Evolutionary conservation across 1,140 invertebrate genomes (phyloP).

Genomic region (Brevipalpus yothersi): DNA sequence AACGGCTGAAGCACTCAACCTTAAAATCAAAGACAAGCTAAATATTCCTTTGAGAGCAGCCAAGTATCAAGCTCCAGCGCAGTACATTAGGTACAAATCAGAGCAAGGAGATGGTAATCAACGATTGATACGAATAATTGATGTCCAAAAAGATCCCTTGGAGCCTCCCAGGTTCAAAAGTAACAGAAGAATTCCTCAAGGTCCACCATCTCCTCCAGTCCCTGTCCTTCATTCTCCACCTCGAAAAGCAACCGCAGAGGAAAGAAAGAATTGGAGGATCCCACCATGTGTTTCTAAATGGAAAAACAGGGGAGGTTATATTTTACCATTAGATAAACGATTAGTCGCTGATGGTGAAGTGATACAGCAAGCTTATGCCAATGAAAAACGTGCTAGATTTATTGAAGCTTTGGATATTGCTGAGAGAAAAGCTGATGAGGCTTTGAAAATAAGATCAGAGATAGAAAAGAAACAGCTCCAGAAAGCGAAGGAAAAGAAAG

Average conservation of each 20-base stretch:
- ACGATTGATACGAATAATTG: slow-evolving; percentile 84
- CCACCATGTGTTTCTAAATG: slow-evolving; percentile 98
- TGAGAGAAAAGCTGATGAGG: slow-evolving; percentile 76
- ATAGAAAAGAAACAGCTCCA: slow-evolving; percentile 87
- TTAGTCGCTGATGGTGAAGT: slow-evolving; percentile 92
- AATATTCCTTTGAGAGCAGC: too few species aligned
- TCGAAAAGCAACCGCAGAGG: slow-evolving; percentile 85
- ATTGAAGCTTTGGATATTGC: slow-evolving; percentile 94
- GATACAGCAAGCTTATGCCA: slow-evolving; percentile 86
- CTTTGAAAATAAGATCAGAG: slow-evolving; percentile 83
- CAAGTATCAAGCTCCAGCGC: slow-evolving; percentile 66
- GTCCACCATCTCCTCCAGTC: slow-evolving; percentile 85
- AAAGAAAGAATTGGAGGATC: slow-evolving; percentile 99
- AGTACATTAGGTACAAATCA: slow-evolving; percentile 92
- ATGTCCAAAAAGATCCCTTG: slow-evolving; percentile 89
- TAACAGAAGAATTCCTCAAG: slow-evolving; percentile 50
- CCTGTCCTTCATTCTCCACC: slow-evolving; percentile 93
- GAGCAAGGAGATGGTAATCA: slow-evolving; percentile 94
- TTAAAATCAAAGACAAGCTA: too few species aligned
- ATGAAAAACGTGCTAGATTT: slow-evolving; percentile 96
- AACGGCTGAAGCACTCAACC: slow-evolving; percentile 54
- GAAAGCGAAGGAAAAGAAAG: slow-evolving; percentile 95
- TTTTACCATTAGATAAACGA: slow-evolving; percentile 92
- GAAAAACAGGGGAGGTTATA: slow-evolving; percentile 98
- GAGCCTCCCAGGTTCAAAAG: slow-evolving; percentile 87